Evolutionary conservation across 2,888 invertebrate species (phyloP), one percentile per base, ranked within the genome.

Genomic region (Pomacea canaliculata): DNA sequence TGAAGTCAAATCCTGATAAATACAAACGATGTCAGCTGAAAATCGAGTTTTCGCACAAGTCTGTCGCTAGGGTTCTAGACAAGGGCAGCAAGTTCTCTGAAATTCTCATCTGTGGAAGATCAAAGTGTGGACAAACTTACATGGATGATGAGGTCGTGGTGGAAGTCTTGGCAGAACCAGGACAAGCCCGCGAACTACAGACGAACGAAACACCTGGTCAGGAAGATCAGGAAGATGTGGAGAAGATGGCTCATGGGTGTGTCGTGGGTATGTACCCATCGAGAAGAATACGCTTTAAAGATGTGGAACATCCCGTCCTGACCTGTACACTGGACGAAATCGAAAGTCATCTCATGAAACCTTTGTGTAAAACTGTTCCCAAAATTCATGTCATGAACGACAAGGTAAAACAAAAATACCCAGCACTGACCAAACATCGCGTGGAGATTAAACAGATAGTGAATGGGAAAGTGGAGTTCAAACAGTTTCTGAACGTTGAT

Each of bases 341-440:
- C 2, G 80, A 79, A 59, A 74, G 78, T 12, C 73, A 83, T 70
- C 73, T 84, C 19, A 81, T 84, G 75, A 68, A 79, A 37, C 85
- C 85, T 7, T 70, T 85, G 46, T 84, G 84, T 51, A 84, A 83
- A 78, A 84, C 84, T 16, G 75, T 85, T 12, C 85, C 85, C 16
- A 85, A 85, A 68, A 79, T 85, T 5, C 78, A 71, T n/a, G 73
- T 73, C 49, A 18, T 79, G 19, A 72, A 77, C 37, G 62, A 62
- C 62, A 23, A 18, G 18, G 49, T 76, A 1, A 66, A 67, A 51
- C 1, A 69, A 49, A 13, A 12, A 4, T 59, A 51, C 67, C 63
- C 70, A 23, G 49, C 70, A 7, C 27, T 27, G 27, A 18, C 60
- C 8, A 59, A 59, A 27, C 19, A 60, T 27, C 27, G 37, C 23